These are phyloP conservation scores for Bombus breviceps DNA, from an alignment of 1,140 invertebrate genomes.

Conservation along the genomic window DNA sequence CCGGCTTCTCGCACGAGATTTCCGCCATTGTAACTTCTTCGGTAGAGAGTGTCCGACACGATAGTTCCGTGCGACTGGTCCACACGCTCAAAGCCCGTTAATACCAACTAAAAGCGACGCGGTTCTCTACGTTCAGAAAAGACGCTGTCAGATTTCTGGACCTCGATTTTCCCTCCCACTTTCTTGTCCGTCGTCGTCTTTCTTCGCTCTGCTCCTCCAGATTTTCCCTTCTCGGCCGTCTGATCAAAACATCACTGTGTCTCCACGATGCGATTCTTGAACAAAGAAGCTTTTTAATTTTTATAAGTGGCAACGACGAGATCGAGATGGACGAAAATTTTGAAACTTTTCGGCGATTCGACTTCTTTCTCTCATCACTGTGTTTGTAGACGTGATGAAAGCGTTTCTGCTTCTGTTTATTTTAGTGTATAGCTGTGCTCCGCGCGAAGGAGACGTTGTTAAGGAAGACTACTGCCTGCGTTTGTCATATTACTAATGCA, in stretches of 20 bases:
- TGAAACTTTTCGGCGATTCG: slow-evolving; percentile 23
- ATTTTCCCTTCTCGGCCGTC: neutral
- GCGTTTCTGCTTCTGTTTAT: neutral
- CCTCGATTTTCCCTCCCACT: neutral
- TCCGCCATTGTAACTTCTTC: slow-evolving; percentile 38
- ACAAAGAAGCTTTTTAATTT: slow-evolving; percentile 41
- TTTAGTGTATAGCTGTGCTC: no score
- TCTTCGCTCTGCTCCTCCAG: neutral
- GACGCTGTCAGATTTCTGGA: neutral
- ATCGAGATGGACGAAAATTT: slow-evolving; percentile 28
- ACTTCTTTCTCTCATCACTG: neutral
- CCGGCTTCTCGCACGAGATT: slow-evolving; percentile 39
- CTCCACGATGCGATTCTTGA: neutral
- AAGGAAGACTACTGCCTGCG: neutral
- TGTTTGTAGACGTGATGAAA: slow-evolving; percentile 16
- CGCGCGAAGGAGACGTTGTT: neutral
- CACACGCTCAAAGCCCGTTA: neutral
- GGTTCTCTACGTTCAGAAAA: neutral
- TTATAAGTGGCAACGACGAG: slow-evolving; percentile 21
- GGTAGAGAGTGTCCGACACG: slow-evolving; percentile 8
- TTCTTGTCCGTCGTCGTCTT: neutral
- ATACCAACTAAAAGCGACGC: slow-evolving; percentile 7
- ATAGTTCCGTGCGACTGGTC: neutral
- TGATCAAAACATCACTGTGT: slow-evolving; percentile 16
- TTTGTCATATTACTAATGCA: neutral